Evolutionary conservation across 2,888 invertebrate genomes (phyloP).

Genomic region (Sclerodermus sp.): DNA sequence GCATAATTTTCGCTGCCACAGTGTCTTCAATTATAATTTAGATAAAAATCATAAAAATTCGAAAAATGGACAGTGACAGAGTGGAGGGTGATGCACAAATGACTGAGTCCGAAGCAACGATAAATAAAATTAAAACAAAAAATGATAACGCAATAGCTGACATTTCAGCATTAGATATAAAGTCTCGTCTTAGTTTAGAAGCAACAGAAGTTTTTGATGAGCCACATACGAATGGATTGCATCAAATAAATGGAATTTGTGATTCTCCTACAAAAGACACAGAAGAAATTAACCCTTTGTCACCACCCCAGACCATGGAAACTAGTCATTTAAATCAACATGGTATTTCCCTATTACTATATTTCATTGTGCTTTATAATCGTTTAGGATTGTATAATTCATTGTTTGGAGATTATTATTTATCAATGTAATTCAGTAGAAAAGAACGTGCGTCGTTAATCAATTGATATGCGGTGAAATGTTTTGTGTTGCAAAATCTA

Average conservation of each 20-base stretch:
- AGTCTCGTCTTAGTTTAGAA: constrained; percentile 44
- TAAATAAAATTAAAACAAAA: constrained; percentile 32
- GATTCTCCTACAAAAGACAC: constrained; percentile 37
- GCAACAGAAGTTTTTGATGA: constrained; percentile 23
- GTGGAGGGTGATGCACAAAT: constrained; percentile 25
- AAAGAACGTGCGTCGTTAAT: too few relatives aligned
- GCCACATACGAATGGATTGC: constrained; percentile 42
- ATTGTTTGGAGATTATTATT: too few relatives aligned
- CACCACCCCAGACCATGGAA: constrained; percentile 38
- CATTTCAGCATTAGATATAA: constrained; percentile 43
- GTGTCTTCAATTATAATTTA: too few relatives aligned
- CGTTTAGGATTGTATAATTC: too few relatives aligned
- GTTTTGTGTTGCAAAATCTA: neutral
- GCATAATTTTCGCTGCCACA: too few relatives aligned
- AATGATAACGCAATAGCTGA: constrained; percentile 33
- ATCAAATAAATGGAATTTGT: constrained; percentile 47
- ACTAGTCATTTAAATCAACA: constrained; percentile 52
- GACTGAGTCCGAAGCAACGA: constrained; percentile 24
- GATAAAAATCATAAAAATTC: constrained; percentile 3
- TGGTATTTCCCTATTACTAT: constrained; percentile 29
- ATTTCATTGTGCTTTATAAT: neutral
- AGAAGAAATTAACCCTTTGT: constrained; percentile 26
- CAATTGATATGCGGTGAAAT: neutral
- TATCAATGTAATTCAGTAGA: too few relatives aligned
- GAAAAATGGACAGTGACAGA: constrained; percentile 31